Evolutionary conservation across 2,888 invertebrate genomes (phyloP), one percentile per base, ranked within the genome.

Genomic region (Lasioglossum morio): DNA sequence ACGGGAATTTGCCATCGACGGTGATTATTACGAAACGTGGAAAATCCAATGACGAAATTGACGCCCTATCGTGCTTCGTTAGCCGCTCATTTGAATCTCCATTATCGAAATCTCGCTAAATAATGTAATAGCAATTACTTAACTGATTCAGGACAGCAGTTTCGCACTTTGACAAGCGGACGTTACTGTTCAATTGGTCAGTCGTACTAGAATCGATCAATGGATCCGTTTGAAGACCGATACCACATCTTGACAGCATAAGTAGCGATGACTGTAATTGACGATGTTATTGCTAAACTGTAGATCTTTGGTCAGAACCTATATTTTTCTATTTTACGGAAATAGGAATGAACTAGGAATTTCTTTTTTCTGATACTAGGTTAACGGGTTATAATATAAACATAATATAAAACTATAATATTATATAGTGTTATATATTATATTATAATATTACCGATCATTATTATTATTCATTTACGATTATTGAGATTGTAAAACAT

Each of bases 101-200:
- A 85, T 88, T 86, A 86, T 86, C 79, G 81, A 86, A 85, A 79
- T 77, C 86, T 72, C 88, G 88, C 87, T 92, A 92, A 91, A 92
- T 92, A 91, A 92, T 91, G 90, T 91, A 88, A 88, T 89, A 83
- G 88, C 90, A 90, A 90, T 92, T 91, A 91, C 92, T 91, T 91
- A 92, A 86, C 87, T 77, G 90, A 87, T 86, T 84, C 86, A 84
- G 86, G 90, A 87, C 86, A 75, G 80, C 81, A 84, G 83, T 81
- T 82, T 87, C 72, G 43, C 72, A 74, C 73, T 80, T 66, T 34
- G 70, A 75, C 40, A 66, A 79, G 77, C 73, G 70, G 74, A n/a
- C 75, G 77, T 46, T 85, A 85, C 77, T 40, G 77, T 79, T 69
- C 63, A 43, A 82, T 40, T 74, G 23, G 79, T 82, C 79, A 73